Percentiles rank a stretch among this genome's conserved stretches.
Conservation (phyloP, 1,140 invertebrate genomes). For the Aporrectodea caliginosa region DNA sequence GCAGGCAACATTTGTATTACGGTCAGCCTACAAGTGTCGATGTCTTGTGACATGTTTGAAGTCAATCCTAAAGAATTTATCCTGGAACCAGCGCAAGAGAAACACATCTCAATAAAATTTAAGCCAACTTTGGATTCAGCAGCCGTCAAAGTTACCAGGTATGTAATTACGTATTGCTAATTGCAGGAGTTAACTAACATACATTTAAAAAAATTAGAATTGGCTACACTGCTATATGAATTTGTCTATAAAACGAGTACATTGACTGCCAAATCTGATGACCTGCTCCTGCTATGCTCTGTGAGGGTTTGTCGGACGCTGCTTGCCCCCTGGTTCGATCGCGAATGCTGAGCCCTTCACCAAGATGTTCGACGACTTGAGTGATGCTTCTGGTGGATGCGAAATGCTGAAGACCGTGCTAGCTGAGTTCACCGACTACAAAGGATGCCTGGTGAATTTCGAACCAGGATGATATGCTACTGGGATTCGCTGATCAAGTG, state of each 20-base stretch:
- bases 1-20: neutral
- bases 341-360: too few relatives aligned
- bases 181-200: neutral
- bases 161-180: neutral
- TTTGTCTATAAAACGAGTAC: neutral
- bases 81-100: neutral
- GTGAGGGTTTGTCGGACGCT: too few relatives aligned
- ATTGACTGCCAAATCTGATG: neutral
- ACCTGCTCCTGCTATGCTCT: too few relatives aligned
- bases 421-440: too few relatives aligned
- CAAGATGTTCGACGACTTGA: too few relatives aligned
- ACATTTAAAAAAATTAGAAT: too few relatives aligned
- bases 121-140: neutral
- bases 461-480: too few relatives aligned
- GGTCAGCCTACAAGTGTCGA: neutral
- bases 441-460: too few relatives aligned
- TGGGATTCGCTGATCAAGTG: too few relatives aligned
- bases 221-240: neutral
- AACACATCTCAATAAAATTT: neutral
- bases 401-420: too few relatives aligned
- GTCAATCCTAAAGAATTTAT: neutral
- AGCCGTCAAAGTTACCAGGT: neutral
- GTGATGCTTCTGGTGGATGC: too few relatives aligned
- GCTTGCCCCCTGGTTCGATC: too few relatives aligned
- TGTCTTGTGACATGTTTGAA: neutral